Base-by-base conservation (phyloP, 2,113 vertebrate species). In the Mionectes macconnelli region DNA sequence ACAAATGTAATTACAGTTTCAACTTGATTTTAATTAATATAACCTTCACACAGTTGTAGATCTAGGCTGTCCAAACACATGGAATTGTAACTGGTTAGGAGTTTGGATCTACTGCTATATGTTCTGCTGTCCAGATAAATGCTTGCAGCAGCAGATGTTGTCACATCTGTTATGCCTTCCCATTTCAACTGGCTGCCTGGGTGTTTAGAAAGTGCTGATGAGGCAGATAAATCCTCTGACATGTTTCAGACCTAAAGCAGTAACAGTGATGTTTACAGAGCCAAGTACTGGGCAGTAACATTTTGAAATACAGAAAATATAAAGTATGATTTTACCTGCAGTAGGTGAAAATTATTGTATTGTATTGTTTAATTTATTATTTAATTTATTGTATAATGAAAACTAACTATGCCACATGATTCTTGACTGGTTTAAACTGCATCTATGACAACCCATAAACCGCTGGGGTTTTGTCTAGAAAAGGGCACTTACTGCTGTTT, bases 151-250 rank as follows among this genome's bases (percentile, higher is more conserved):
- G 77, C 94, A 97, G 95, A 95, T 96, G 96, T 82, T 91, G 89
- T 52, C 90, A 94, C 96, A 97, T 96, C 95, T 96, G 96, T 92
- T 93, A 63, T 73, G 59, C 89, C 81, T 84, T 53, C 95, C 84
- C 50, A 52, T 91, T 92, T 89, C 56, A 59, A 82, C 53, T 89
- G 94, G 94, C 81, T 92, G 82, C 53, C 64, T 89, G 83, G 73
- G 18, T 84, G 76, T 90, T 97, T 85, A 90, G 88, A 95, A 96
- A 88, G 77, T 95, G 89, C 70, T 94, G 84, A 93, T 95, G 80
- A 89, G 90, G 60, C 88, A 96, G 79, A 97, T 96, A 96, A 95
- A 94, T 96, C 63, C 90, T 95, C 57, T 37, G 45, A 90, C 62
- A 95, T 5, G 23, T 82, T 95, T 96, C 79, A 76, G 86, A 55